Evolutionary conservation across 1,140 invertebrate genomes (phyloP), one percentile per base, ranked within the genome.

Genomic region (Drosophila oshimai): DNA sequence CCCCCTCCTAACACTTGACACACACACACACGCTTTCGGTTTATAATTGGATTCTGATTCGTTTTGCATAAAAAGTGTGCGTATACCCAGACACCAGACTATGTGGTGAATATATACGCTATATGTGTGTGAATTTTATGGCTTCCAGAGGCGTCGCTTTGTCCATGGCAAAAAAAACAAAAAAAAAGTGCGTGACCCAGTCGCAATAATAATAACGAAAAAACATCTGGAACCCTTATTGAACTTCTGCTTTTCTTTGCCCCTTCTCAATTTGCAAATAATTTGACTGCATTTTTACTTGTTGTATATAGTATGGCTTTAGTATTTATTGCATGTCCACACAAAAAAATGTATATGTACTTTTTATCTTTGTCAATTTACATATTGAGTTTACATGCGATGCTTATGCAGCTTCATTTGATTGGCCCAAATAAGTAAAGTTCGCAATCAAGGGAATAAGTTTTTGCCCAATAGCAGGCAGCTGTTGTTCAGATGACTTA

Each of bases 21-120:
- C 26, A 39, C 31, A 39, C 31, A 61, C 55, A 50, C 44, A 64
- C 36, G 69, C 58, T 47, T 54, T 64, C 18, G 69, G 49, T 45
- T 74, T 55, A 73, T 74, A 74, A 74, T 74, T 74, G 70, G 69
- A 74, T 74, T 74, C 64, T 74, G 58, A 74, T 73, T 73, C 70
- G 70, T 55, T 74, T 73, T 74, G 69, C 70, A 74, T 74, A 73
- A 55, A 74, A 73, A 73, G 58, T 74, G 50, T 37, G 57, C 41
- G 55, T 31, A 46, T 51, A 65, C 2, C 62, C 62, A 67, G 62
- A 65, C 62, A 60, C 61, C 55, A 73, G 44, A 72, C 68, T 72
- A 58, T 71, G 45, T 31, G 17, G 9, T 26, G 53, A 31, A 57
- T 31, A 31, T 31, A 31, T 12, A 15, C n/a, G 12, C 41, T 26